These are phyloP conservation scores for Clarias macrocephalus DNA, from an alignment of 2,113 vertebrate species.

Conservation along the genomic window DNA sequence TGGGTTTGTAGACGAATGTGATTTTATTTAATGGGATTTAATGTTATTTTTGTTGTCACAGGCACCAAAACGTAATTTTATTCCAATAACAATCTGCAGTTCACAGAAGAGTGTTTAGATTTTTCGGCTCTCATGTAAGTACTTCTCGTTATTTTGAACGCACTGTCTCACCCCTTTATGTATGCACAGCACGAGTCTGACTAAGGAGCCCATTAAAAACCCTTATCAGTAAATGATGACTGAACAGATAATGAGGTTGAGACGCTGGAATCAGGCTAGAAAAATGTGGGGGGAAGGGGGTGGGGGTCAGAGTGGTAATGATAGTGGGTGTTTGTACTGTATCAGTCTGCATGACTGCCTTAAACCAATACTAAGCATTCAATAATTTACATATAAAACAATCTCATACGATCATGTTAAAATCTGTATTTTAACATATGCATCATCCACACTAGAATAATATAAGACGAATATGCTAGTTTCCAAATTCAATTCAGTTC, in stretches of 20 bases:
- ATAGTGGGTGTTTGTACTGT: background rate
- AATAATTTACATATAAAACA: background rate
- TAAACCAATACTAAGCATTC: background rate
- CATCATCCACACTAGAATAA: background rate
- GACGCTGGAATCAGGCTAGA: conserved; percentile 8
- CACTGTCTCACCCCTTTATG: background rate
- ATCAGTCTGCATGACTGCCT: background rate
- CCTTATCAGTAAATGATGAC: conserved; percentile 43
- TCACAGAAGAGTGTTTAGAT: background rate
- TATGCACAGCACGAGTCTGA: background rate
- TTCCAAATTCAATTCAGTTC: too few species aligned
- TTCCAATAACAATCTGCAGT: background rate
- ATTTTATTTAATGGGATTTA: conserved; percentile 9
- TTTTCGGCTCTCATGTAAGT: background rate
- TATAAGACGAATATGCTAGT: background rate
- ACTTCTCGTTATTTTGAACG: background rate
- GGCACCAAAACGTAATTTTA: background rate
- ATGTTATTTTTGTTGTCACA: background rate
- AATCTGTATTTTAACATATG: background rate
- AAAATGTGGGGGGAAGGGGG: conserved; percentile 1
- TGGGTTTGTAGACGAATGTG: background rate
- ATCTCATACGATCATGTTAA: background rate
- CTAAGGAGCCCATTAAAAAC: conserved; percentile 43
- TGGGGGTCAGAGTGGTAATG: background rate
- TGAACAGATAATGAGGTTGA: conserved; percentile 32